Evolutionary conservation across 2,797 vertebrate species (phyloP).

Genomic region (Acipenser oxyrinchus): DNA sequence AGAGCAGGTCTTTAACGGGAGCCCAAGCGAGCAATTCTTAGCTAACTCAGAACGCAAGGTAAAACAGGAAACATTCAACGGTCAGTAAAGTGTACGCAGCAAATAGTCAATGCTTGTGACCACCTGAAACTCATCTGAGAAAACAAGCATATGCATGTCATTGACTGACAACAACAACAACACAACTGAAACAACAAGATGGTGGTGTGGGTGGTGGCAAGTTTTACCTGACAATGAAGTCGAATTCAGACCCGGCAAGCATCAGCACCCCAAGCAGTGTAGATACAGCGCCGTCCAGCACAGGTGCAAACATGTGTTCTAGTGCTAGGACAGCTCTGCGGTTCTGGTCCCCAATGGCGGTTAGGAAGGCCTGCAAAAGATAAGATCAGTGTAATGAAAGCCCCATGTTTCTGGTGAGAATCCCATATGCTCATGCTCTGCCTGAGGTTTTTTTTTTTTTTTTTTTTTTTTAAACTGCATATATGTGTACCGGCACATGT

Average conservation of each 20-base stretch:
- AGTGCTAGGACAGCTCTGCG: conserved; percentile 80
- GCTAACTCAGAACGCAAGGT: no score
- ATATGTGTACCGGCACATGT: no score
- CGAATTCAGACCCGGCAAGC: conserved; percentile 95
- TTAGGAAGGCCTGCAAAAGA: conserved; percentile 80
- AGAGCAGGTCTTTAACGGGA: no score
- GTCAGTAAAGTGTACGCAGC: no score
- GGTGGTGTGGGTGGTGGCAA: neutral
- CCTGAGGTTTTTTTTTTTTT: no score
- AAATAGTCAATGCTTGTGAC: no score
- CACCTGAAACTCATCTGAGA: conserved; percentile 14
- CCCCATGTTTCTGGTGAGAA: no score
- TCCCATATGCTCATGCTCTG: no score
- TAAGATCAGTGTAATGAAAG: no score
- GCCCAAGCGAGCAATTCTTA: no score
- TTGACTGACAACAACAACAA: neutral
- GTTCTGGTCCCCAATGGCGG: conserved; percentile 88
- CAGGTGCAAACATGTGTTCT: conserved; percentile 94
- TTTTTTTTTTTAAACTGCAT: no score
- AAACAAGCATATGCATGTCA: conserved; percentile 14
- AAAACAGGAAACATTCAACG: no score
- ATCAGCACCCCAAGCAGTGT: conserved; percentile 90
- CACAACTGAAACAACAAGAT: conserved; percentile 2
- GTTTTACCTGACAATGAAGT: conserved; percentile 94
- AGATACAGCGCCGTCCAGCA: conserved; percentile 89